Evolutionary conservation across 2,113 vertebrate species (phyloP).

Genomic region (Microcebus tavaratra): DNA sequence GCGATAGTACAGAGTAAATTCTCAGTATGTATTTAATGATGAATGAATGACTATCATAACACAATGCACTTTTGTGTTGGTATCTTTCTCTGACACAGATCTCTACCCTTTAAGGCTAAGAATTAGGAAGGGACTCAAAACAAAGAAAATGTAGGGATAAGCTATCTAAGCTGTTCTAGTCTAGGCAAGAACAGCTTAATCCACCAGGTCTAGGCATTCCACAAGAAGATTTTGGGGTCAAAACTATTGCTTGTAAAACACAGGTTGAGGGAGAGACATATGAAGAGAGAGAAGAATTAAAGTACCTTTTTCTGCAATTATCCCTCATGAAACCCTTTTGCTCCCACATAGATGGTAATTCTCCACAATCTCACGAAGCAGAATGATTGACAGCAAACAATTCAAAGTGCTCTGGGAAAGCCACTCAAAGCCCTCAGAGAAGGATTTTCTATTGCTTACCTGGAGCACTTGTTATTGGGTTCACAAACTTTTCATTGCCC

Average conservation of each 20-base stretch:
- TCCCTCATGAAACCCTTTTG: neutral
- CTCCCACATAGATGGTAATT: slow-evolving; percentile 17
- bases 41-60: slow-evolving; percentile 1
- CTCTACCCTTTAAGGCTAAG: slow-evolving; percentile 11
- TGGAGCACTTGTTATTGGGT: neutral
- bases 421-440: neutral
- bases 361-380: neutral
- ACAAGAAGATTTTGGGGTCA: neutral
- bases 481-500: slow-evolving; percentile 45
- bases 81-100: neutral
- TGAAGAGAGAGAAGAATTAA: neutral
- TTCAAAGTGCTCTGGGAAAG: neutral
- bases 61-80: slow-evolving; percentile 9
- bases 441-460: slow-evolving; percentile 38
- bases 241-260: neutral
- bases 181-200: neutral
- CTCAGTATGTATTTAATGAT: neutral
- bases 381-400: slow-evolving; percentile 46
- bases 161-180: neutral
- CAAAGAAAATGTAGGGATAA: neutral
- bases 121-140: slow-evolving; percentile 19
- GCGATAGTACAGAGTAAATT: neutral
- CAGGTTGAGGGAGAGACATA: neutral
- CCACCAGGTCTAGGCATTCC: neutral
- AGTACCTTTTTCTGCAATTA: neutral